Base-by-base conservation (phyloP, 2,888 invertebrate species). In the Suillia variegata region DNA sequence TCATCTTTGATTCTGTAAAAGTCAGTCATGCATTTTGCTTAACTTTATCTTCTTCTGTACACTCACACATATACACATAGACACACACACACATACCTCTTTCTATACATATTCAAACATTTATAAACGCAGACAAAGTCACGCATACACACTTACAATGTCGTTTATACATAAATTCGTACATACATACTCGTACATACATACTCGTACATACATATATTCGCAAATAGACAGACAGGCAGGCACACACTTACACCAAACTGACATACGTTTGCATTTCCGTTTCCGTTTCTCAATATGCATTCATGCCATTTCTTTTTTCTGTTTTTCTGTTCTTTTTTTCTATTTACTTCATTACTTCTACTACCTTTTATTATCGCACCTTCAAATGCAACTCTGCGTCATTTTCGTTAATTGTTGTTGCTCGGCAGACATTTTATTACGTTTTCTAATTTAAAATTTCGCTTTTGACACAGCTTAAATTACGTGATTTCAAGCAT, bases 221-320 rank as follows among this genome's bases (percentile, higher is more conserved):
- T n/a, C n/a, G n/a, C n/a, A n/a, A n/a, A n/a, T n/a, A n/a, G n/a
- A n/a, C n/a, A n/a, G n/a, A 26, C 31, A 20, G 50, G 20, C 34
- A 31, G 22, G 31, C 45, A 56, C 47, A 56, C 42, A 62, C 49
- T 55, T 45, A n/a, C 51, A 57, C 59, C 51, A 47, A 26, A 58
- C 47, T 58, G 56, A 45, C 20, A 18, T 45, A 8, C 15, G 17
- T 18, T 45, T 17, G 2, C 10, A 34, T 5, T 34, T 2, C 15
- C 15, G 13, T 4, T 34, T 34, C 1, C 1, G 2, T 34, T 34
- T 34, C 1, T 5, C n/a, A 1, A 45, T 17, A n/a, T n/a, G n/a
- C 3, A 18, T 48, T 20, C 12, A 10, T 24, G 2, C 48, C 10
- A 8, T 21, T 6, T 48, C 2, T 12, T 15, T 17, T 17, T 18